phyloP scores from a whole-genome alignment of 2,797 vertebrate species.

The Lates japonicus region DNA sequence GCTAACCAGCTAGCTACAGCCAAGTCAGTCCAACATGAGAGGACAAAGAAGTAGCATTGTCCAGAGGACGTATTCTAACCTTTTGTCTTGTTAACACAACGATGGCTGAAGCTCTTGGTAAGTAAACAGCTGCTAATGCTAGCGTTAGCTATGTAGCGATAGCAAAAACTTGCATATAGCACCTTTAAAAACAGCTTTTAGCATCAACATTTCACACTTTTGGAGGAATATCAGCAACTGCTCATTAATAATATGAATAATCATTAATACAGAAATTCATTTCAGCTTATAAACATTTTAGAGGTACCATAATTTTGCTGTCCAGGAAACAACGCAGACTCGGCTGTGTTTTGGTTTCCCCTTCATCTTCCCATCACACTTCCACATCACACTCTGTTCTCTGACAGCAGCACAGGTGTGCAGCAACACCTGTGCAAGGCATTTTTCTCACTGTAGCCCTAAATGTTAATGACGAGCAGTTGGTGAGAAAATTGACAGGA shows the following conservation, averaged over 20 bases:
- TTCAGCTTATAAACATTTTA: neutral
- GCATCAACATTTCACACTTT: no score
- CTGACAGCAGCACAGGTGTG: slow-evolving; percentile 65
- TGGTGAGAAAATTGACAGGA: slow-evolving; percentile 57
- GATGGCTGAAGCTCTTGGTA: no score
- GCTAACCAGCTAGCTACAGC: no score
- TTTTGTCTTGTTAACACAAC: no score
- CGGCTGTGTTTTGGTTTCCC: slow-evolving; percentile 5
- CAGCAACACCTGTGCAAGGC: slow-evolving; percentile 62
- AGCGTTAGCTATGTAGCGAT: no score
- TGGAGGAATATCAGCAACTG: no score
- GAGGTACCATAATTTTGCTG: neutral
- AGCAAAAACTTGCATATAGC: no score
- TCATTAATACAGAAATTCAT: neutral
- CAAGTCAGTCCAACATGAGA: no score
- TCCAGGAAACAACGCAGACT: neutral
- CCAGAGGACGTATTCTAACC: no score
- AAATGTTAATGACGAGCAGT: slow-evolving; percentile 61
- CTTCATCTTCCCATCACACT: slow-evolving; percentile 23
- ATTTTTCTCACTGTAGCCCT: slow-evolving; percentile 32
- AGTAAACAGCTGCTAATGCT: no score
- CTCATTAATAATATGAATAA: neutral
- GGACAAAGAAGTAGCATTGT: no score
- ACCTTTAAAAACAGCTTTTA: no score
- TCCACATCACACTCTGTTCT: slow-evolving; percentile 19